Percentiles rank a stretch among this genome's conserved stretches.
Evolutionary conservation across 92 coral and sea anemone genomes (phyloP).

Genomic region (Actinernus sp.): DNA sequence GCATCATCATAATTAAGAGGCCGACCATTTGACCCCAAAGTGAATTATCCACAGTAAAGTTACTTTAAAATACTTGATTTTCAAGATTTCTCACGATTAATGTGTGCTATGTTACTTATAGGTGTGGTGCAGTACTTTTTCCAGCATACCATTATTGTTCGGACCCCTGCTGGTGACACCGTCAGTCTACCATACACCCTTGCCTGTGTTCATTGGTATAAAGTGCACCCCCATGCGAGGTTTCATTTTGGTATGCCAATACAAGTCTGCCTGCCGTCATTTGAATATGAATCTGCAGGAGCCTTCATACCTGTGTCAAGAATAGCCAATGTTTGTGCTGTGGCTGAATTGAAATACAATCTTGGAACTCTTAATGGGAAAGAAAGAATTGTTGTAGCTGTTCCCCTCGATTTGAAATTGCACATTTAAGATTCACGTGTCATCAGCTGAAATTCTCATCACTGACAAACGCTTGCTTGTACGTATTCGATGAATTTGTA

Average conservation of each 20-base stretch:
- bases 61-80: too few relatives aligned
- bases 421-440: slow-evolving; percentile 4
- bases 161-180: slow-evolving; percentile 9
- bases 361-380: slow-evolving; percentile 2
- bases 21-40: too few relatives aligned
- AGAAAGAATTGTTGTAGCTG: slow-evolving; percentile 20
- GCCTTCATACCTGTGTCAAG: slow-evolving; percentile 20
- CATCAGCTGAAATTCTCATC: not conserved
- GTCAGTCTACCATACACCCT: slow-evolving; percentile 12
- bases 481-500: not conserved
- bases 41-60: too few relatives aligned
- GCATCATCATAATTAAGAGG: too few relatives aligned
- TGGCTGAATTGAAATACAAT: slow-evolving; percentile 3
- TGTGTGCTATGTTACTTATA: too few relatives aligned
- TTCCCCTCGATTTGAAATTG: slow-evolving; percentile 9
- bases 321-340: slow-evolving; percentile 22
- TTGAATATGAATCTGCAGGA: slow-evolving; percentile 18
- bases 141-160: too few relatives aligned
- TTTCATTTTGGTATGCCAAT: slow-evolving; percentile 33
- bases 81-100: too few relatives aligned
- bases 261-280: slow-evolving; percentile 26
- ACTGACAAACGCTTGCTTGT: not conserved
- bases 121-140: too few relatives aligned
- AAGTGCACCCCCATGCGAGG: slow-evolving; percentile 28
- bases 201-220: slow-evolving; percentile 24